Percentiles rank a stretch among this genome's conserved stretches.
phyloP scores from a whole-genome alignment of 1,140 invertebrate species.

The Drosophila nasuta region DNA sequence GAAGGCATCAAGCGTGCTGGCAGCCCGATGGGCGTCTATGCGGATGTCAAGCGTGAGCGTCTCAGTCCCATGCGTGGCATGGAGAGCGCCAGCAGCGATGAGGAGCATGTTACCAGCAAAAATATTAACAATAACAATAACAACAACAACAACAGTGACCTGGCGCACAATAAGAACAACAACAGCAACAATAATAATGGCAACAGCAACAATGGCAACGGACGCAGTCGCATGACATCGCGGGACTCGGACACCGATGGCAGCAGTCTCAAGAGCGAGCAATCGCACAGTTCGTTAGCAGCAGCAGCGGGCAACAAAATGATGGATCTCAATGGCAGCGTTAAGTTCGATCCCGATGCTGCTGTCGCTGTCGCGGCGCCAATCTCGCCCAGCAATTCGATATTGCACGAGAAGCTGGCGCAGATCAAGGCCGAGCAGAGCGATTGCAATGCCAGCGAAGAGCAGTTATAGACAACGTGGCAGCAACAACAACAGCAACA shows the following conservation, averaged over 20 bases:
- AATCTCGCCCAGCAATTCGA: constrained; percentile 50
- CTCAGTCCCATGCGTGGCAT: constrained; percentile 56
- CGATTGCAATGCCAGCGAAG: constrained; percentile 19
- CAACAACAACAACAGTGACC: constrained; percentile 56
- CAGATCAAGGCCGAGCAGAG: constrained; percentile 80
- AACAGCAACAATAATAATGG: constrained; percentile 34
- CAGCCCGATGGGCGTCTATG: constrained; percentile 70
- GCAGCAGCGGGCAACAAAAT: constrained; percentile 41
- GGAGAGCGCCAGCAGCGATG: constrained; percentile 64
- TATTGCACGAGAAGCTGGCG: constrained; percentile 81
- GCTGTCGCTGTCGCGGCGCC: constrained; percentile 8
- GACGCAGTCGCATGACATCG: constrained; percentile 74
- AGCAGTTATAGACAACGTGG: constrained; percentile 75
- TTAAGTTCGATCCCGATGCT: constrained; percentile 55
- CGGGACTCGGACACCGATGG: constrained; percentile 80
- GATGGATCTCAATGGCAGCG: constrained; percentile 79
- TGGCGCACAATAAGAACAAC: constrained; percentile 77
- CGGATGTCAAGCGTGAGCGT: constrained; percentile 80
- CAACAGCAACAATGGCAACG: constrained; percentile 58
- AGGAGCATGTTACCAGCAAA: constrained; percentile 59
- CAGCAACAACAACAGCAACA: constrained; percentile 22
- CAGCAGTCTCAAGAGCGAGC: constrained; percentile 74
- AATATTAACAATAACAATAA: constrained; percentile 47
- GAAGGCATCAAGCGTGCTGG: constrained; percentile 67
- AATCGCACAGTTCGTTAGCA: constrained; percentile 47